Base-by-base conservation (phyloP, 2,888 invertebrate species). In the Megastigmus dorsalis region DNA sequence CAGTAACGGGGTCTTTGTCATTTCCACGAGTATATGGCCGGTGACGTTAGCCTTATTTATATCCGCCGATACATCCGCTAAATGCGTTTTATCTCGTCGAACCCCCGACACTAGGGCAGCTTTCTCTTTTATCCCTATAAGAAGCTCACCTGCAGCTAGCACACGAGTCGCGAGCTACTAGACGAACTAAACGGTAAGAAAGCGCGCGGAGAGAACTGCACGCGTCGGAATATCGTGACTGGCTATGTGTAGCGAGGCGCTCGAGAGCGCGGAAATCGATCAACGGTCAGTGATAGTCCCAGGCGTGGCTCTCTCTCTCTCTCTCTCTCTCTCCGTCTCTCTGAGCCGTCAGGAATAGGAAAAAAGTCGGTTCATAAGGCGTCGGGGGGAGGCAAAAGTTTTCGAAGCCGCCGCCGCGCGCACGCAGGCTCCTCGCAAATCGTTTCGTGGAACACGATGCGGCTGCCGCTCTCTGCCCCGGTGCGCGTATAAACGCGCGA, bases 271-370 rank as follows among this genome's bases (percentile, higher is more conserved):
- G 59, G 38, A 60, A 70, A 70, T 60, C 36, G 45, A 70, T 70
- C 48, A 36, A 9, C 59, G 68, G n/a, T 67, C 69, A 7, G 54
- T 43, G 43, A 65, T 71, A 55, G 20, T 65, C 63, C 48, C 48
- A 20, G 50, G 60, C 50, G 50, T 41, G 45, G 48, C 54, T 15
- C 18, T 26, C n/a, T 20, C 20, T 63, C 26, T 33, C 38, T 41
- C 18, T 9, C 7, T 18, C 13, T 36, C 7, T 20, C 43, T 36
- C 23, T n/a, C 10, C n/a, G n/a, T n/a, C n/a, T n/a, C n/a, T n/a
- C 0, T 1, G 5, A 18, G 18, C 0, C 9, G 48, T n/a, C n/a
- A n/a, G n/a, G n/a, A n/a, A n/a, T n/a, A 50, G 33, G 18, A 20
- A 30, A 33, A 43, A n/a, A 62, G 30, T 2, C 3, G 20, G 20